These are phyloP conservation scores for Tokudaia muenninki DNA, from an alignment of 2,797 vertebrate species.

Conservation along the genomic window DNA sequence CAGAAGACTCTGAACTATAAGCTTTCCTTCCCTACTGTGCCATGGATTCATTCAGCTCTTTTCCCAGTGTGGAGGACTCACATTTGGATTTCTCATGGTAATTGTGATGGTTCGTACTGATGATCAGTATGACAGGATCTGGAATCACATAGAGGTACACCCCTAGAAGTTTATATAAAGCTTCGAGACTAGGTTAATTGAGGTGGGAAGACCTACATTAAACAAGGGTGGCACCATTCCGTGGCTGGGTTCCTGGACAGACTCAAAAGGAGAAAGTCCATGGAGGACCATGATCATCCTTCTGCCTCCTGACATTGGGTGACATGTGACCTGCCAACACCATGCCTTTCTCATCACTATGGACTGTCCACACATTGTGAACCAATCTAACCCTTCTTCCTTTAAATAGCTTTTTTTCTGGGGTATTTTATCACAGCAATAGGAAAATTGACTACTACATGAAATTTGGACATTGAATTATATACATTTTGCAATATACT, in stretches of 20 bases:
- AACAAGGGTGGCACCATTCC: neutral
- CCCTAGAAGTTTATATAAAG: neutral
- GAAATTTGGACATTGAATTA: conserved; percentile 20
- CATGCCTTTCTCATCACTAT: neutral
- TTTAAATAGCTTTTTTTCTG: neutral
- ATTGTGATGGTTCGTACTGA: neutral
- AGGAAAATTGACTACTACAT: neutral
- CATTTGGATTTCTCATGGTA: conserved; percentile 57
- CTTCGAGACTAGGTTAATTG: neutral
- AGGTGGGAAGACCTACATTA: neutral
- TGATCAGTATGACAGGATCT: neutral
- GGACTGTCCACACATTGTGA: neutral
- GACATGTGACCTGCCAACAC: neutral
- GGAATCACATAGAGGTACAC: neutral
- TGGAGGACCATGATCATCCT: no score
- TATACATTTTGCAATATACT: conserved; percentile 52
- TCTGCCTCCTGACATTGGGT: neutral
- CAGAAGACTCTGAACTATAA: neutral
- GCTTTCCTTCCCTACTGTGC: neutral
- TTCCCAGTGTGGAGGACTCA: neutral
- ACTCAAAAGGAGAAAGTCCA: neutral
- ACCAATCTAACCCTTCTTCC: neutral
- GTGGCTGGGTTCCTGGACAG: neutral
- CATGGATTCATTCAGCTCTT: neutral
- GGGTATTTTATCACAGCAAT: neutral